Conservation (phyloP, 2,797 vertebrate genomes). For the Sebastes nivosus region DNA sequence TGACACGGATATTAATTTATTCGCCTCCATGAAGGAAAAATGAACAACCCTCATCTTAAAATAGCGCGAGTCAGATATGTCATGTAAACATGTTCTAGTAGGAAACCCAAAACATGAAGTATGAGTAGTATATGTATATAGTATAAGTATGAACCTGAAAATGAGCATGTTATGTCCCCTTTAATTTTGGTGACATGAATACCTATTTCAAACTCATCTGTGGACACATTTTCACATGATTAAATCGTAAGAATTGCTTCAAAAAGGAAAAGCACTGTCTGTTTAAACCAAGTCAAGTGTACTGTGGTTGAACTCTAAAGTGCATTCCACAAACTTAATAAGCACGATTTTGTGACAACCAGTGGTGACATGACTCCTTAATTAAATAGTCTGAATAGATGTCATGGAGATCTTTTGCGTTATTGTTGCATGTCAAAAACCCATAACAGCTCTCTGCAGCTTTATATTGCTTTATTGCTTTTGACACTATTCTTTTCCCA, state of each 20-base stretch:
- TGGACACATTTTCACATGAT: not conserved
- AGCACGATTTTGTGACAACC: constrained; percentile 13
- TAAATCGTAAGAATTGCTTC: not conserved
- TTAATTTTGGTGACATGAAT: not conserved
- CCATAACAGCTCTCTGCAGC: constrained; percentile 10
- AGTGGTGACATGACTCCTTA: constrained; percentile 17
- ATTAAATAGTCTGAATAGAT: constrained; percentile 22
- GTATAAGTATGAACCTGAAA: too few relatives aligned
- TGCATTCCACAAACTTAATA: constrained; percentile 16
- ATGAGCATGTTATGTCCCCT: not conserved
- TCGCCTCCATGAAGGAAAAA: not conserved
- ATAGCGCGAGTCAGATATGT: not conserved
- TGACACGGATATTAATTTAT: not conserved
- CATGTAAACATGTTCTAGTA: too few relatives aligned
- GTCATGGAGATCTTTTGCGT: not conserved
- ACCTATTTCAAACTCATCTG: not conserved
- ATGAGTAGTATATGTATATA: too few relatives aligned
- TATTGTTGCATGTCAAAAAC: constrained; percentile 33
- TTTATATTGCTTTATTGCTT: constrained; percentile 59
- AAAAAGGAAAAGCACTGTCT: not conserved
- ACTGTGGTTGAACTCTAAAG: constrained; percentile 8
- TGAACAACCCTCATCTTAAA: not conserved
- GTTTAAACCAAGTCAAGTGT: not conserved
- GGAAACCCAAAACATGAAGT: too few relatives aligned
- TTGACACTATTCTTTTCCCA: constrained; percentile 42